Base-by-base conservation (phyloP, 2,888 invertebrate species). In the Synergus gifuensis region DNA sequence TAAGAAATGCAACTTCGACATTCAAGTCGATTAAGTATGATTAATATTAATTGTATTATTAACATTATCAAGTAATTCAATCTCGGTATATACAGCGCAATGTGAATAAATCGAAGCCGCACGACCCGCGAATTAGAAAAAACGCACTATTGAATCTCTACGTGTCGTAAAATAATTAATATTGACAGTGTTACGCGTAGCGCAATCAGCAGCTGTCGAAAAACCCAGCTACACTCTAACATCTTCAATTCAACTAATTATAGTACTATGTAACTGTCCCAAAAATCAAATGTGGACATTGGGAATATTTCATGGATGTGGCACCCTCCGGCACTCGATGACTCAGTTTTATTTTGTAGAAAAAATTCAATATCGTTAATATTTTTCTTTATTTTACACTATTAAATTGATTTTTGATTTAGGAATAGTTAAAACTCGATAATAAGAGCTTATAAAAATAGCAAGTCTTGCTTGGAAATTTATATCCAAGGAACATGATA, bases 141-240 rank as follows among this genome's bases (percentile, higher is more conserved):
- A 73, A 73, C 73, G 54, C 73, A 73, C 73, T 73, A 54, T 86
- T 77, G 77, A 86, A 82, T 85, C 85, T 86, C 85, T 87, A 86
- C 83, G 82, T 87, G 86, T 86, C 85, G 85, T 85, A 76, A 83
- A 85, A 76, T 85, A 84, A 86, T 81, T 85, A 85, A 78, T 85
- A 87, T 86, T 86, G 83, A 84, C 84, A 86, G 83, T 84, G 84
- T 83, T 85, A 89, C 83, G 88, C 89, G 88, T 89, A 89, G 88
- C 83, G 89, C 88, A 89, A 90, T 90, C 88, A 90, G 86, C 86
- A 83, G 83, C 84, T 86, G 84, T 85, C 82, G 85, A 83, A 87
- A 86, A 83, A 86, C 85, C 80, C 84, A 86, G 86, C 84, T 87
- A 85, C 82, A 82, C 66, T 77, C 78, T 80, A 82, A 81, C 76